These are phyloP conservation scores for Deroplatys truncata DNA, from an alignment of 2,888 invertebrate genomes.

Conservation along the genomic window DNA sequence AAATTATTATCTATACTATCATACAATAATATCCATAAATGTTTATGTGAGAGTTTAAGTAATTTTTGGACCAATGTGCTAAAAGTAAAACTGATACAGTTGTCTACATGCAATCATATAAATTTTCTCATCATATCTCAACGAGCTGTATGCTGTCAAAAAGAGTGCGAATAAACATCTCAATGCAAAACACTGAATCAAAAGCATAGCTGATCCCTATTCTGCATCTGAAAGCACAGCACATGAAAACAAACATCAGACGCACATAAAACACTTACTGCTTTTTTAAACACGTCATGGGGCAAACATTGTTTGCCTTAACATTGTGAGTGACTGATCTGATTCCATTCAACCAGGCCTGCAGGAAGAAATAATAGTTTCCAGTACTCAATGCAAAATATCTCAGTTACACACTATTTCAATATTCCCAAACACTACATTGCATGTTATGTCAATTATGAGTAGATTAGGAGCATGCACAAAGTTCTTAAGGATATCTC, in stretches of 20 bases:
- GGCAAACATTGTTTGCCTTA: slow-evolving; percentile 98
- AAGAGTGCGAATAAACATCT: not conserved
- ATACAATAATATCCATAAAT: too few relatives aligned
- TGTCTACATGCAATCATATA: not conserved
- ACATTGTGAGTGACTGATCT: slow-evolving; percentile 96
- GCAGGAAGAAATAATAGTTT: slow-evolving; percentile 40
- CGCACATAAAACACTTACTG: slow-evolving; percentile 73
- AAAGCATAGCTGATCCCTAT: not conserved
- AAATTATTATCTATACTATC: too few relatives aligned
- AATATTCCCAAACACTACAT: not conserved
- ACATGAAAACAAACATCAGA: not conserved
- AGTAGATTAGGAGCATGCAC: not conserved
- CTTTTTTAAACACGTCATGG: slow-evolving; percentile 97
- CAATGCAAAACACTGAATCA: not conserved
- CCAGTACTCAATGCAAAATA: not conserved
- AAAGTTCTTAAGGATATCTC: not conserved
- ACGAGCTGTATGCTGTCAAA: not conserved
- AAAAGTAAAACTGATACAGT: too few relatives aligned
- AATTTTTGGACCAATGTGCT: too few relatives aligned
- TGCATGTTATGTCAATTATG: not conserved
- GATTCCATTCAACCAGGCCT: slow-evolving; percentile 95
- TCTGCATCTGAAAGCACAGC: not conserved
- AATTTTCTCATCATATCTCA: not conserved
- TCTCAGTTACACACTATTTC: not conserved
- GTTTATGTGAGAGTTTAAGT: too few relatives aligned